Conservation (phyloP, 2,888 invertebrate genomes). For the Slavum lentiscoides region DNA sequence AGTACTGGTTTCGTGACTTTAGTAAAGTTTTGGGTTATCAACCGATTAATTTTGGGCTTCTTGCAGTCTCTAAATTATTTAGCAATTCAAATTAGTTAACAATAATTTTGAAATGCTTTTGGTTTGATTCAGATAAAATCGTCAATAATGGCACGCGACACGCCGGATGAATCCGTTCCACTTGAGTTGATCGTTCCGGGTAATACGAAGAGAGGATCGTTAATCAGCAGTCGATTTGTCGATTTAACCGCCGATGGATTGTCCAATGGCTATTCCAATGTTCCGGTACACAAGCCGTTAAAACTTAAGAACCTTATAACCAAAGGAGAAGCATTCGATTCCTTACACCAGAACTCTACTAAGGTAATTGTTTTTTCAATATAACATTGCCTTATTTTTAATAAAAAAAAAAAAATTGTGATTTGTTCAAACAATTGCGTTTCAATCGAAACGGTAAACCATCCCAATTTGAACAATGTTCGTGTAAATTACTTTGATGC, state of each 20-base stretch:
- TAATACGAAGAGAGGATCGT: constrained; percentile 29
- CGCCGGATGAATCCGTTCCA: constrained; percentile 39
- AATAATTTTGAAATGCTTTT: neutral
- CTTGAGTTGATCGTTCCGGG: constrained; percentile 30
- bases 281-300: constrained; percentile 23
- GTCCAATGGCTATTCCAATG: constrained; percentile 3
- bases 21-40: no score
- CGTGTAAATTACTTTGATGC: constrained; percentile 2
- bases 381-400: neutral
- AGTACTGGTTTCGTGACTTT: no score
- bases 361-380: constrained; percentile 12
- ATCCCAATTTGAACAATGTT: neutral
- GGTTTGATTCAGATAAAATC: neutral
- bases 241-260: constrained; percentile 19
- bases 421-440: neutral
- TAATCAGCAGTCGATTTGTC: constrained; percentile 25
- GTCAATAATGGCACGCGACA: constrained; percentile 32
- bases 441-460: neutral
- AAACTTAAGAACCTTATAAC: constrained; percentile 34
- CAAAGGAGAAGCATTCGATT: constrained; percentile 44
- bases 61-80: neutral
- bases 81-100: neutral
- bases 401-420: neutral
- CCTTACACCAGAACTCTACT: constrained; percentile 26
- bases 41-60: neutral